phyloP scores from a whole-genome alignment of 1,140 invertebrate genomes.

The Dendrolimus kikuchii region DNA sequence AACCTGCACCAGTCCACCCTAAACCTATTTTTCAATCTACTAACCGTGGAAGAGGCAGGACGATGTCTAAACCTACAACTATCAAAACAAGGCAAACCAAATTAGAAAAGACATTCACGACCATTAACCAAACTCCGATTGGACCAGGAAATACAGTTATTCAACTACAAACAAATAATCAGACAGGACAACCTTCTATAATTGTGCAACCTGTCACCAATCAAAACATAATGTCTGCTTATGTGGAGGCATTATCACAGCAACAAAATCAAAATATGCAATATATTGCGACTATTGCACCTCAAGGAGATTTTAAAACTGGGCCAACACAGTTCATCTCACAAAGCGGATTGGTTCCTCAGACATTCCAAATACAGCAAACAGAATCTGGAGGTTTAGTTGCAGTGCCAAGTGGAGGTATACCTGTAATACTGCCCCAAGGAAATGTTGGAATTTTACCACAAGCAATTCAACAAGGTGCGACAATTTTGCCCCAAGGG shows the following conservation, averaged over 20 bases:
- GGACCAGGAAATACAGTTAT: slow-evolving; percentile 62
- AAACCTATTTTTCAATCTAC: slow-evolving; percentile 67
- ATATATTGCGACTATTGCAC: slow-evolving; percentile 79
- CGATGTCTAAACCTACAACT: slow-evolving; percentile 62
- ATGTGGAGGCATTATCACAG: slow-evolving; percentile 78
- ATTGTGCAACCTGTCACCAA: slow-evolving; percentile 79
- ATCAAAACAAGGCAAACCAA: slow-evolving; percentile 65
- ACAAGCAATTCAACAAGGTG: slow-evolving; percentile 62
- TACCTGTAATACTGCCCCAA: slow-evolving; percentile 73
- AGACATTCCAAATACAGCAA: slow-evolving; percentile 76
- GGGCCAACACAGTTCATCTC: slow-evolving; percentile 73
- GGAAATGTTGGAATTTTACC: slow-evolving; percentile 68
- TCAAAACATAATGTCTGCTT: slow-evolving; percentile 79
- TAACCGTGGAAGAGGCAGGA: slow-evolving; percentile 54
- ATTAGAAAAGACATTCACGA: slow-evolving; percentile 62
- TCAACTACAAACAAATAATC: slow-evolving; percentile 65
- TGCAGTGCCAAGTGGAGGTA: slow-evolving; percentile 75
- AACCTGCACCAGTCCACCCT: slow-evolving; percentile 59
- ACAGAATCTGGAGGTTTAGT: slow-evolving; percentile 75
- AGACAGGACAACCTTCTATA: slow-evolving; percentile 73
- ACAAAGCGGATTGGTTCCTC: slow-evolving; percentile 74
- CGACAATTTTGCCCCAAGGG: slow-evolving; percentile 63
- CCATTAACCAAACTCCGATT: slow-evolving; percentile 56
- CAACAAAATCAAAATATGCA: slow-evolving; percentile 80
- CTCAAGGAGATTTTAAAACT: slow-evolving; percentile 73